These are phyloP conservation scores for Drosophila antonietae DNA, from an alignment of 2,888 invertebrate species.

Conservation along the genomic window DNA sequence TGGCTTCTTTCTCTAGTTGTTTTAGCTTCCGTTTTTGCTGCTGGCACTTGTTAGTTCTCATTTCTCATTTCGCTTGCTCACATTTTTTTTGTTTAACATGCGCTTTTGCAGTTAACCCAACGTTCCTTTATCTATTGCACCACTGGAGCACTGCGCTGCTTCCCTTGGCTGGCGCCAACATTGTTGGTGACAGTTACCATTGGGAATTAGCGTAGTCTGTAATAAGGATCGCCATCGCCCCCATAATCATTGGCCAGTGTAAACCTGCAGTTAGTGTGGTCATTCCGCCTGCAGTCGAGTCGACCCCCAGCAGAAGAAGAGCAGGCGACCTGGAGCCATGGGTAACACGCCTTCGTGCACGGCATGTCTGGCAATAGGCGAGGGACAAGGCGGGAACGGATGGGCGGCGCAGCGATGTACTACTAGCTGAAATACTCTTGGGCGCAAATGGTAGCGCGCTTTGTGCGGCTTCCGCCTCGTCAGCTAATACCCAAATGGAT, in stretches of 20 bases:
- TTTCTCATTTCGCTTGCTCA: constrained; percentile 21
- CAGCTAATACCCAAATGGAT: constrained; percentile 79
- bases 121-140: neutral
- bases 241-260: constrained; percentile 80
- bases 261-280: constrained; percentile 82
- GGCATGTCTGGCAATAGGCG: constrained; percentile 10
- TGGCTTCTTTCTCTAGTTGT: constrained; percentile 69
- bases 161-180: constrained; percentile 21
- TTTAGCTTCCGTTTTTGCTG: constrained; percentile 64
- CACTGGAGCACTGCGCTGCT: neutral
- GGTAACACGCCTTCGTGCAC: constrained; percentile 30
- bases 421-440: constrained; percentile 56
- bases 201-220: constrained; percentile 80
- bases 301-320: constrained; percentile 24
- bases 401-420: neutral
- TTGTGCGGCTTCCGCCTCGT: constrained; percentile 73
- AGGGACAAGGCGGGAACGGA: neutral
- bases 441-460: constrained; percentile 77
- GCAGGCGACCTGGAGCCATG: constrained; percentile 19
- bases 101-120: constrained; percentile 51
- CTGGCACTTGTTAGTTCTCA: constrained; percentile 35
- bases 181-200: constrained; percentile 73
- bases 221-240: constrained; percentile 75
- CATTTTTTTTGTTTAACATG: constrained; percentile 39
- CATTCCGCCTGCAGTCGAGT: constrained; percentile 68